A percentile compares a stretch with the other conserved stretches of the same genome.
Conservation (phyloP, 2,888 invertebrate genomes). For the Autographa gamma region DNA sequence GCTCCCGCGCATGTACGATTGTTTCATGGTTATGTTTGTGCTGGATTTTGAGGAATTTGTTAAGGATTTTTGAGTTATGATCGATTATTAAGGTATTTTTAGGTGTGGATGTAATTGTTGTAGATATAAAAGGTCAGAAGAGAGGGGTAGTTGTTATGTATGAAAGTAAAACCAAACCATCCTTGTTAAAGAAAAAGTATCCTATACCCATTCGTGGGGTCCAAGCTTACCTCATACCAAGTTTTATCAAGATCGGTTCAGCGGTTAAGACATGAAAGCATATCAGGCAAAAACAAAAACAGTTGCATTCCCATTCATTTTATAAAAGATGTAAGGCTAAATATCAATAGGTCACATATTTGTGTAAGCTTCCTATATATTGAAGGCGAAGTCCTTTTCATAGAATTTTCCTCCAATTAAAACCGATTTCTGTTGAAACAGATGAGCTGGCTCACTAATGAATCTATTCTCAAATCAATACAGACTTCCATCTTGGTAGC, state of each 20-base stretch:
- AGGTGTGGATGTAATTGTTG: neutral
- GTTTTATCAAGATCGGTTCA: no score
- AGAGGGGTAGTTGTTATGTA: no score
- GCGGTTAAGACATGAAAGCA: no score
- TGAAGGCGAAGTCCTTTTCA: neutral
- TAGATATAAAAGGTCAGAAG: no score
- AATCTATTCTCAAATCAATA: conserved; percentile 2
- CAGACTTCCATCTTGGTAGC: neutral
- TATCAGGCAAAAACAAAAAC: no score
- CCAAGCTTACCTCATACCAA: no score
- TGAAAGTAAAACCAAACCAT: no score
- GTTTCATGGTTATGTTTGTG: conserved; percentile 32
- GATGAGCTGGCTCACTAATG: neutral
- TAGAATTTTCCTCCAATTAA: neutral
- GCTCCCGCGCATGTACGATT: conserved; percentile 71
- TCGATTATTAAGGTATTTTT: neutral
- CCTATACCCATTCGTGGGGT: no score
- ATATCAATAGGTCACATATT: no score
- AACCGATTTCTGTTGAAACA: neutral
- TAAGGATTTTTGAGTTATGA: neutral
- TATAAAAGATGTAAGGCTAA: no score
- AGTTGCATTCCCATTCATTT: no score
- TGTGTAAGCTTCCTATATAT: neutral
- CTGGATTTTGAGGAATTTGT: conserved; percentile 14
- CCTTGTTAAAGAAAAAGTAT: no score